Evolutionary conservation across 2,797 vertebrate genomes (phyloP), one percentile per base, ranked within the genome.

Genomic region (Hippopotamyrus pictus): DNA sequence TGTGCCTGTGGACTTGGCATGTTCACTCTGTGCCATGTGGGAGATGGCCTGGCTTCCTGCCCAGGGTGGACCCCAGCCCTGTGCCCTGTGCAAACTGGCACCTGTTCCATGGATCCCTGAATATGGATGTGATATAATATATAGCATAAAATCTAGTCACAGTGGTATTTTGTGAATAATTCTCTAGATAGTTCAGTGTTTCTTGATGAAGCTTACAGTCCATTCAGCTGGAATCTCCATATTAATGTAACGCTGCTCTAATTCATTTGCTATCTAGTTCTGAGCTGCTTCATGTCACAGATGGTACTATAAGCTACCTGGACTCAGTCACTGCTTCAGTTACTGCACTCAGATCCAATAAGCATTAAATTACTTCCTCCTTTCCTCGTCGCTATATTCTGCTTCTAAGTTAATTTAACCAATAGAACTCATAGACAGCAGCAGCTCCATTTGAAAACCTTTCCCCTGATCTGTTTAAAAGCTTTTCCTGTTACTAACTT

Each of bases 391-490:
- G 50, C 65, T 88, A 53, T 91, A 91, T 91, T 91, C 0, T 48
- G 82, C 37, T 91, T 17, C 89, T 37, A 46, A 89, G 89, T 90
- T 91, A 79, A 59, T 86, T 73, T 73, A 88, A 59, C 65, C 88
- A 92, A 91, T 83, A 88, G 82, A 87, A 91, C 90, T 88, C 85
- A 87, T 11, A 9, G 87, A 51, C 53, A 57, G 41, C 41, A 59
- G 88, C 79, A 82, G 33, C 37, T 83, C 48, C 25, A 83, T 41
- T 14, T 11, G 88, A 76, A 86, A 53, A 51, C 17, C 29, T 25
- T 53, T 17, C 11, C 33, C 51, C 83, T 88, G 86, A 89, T 89
- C 86, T 53, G 11, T 88, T 89, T 88, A 79, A 89, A 88, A 41
- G 86, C 33, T 33, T 46, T 69, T 88, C 54, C 65, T 57, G 59